phyloP scores from a whole-genome alignment of 2,113 vertebrate genomes.

The Sinocyclocheilus grahami region DNA sequence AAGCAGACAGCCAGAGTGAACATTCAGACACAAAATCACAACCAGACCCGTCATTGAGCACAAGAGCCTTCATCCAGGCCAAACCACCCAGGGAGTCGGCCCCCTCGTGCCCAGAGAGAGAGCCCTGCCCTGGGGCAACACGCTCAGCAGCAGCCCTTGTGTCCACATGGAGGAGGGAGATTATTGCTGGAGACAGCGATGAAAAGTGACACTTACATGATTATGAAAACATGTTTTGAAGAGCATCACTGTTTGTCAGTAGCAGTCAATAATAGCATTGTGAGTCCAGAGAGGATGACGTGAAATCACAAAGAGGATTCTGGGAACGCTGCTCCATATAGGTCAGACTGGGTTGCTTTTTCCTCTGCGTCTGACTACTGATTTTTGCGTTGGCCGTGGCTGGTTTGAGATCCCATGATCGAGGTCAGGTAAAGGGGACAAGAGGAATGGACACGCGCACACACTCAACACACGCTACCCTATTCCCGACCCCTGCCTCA shows the following conservation, averaged over 20 bases:
- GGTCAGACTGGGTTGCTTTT: not conserved
- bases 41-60: conserved; percentile 67
- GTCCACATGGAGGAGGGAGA: conserved; percentile 34
- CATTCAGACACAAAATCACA: conserved; percentile 71
- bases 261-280: conserved; percentile 11
- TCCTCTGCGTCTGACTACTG: conserved; percentile 17
- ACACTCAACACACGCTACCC: conserved; percentile 40
- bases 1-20: conserved; percentile 63
- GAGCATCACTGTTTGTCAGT: conserved; percentile 16
- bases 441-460: conserved; percentile 26
- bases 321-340: conserved; percentile 32
- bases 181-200: conserved; percentile 36
- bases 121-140: conserved; percentile 46
- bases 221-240: conserved; percentile 30
- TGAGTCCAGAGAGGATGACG: not conserved
- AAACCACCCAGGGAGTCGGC: conserved; percentile 71
- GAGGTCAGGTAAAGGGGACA: conserved; percentile 50
- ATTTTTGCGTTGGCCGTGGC: conserved; percentile 24
- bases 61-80: conserved; percentile 49
- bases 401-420: conserved; percentile 46
- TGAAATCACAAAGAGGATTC: conserved; percentile 15
- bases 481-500: conserved; percentile 72
- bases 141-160: conserved; percentile 31
- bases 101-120: conserved; percentile 47
- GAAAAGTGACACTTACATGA: conserved; percentile 50